Evolutionary conservation across 2,113 vertebrate species (phyloP).

Genomic region (Cyrtonyx montezumae): DNA sequence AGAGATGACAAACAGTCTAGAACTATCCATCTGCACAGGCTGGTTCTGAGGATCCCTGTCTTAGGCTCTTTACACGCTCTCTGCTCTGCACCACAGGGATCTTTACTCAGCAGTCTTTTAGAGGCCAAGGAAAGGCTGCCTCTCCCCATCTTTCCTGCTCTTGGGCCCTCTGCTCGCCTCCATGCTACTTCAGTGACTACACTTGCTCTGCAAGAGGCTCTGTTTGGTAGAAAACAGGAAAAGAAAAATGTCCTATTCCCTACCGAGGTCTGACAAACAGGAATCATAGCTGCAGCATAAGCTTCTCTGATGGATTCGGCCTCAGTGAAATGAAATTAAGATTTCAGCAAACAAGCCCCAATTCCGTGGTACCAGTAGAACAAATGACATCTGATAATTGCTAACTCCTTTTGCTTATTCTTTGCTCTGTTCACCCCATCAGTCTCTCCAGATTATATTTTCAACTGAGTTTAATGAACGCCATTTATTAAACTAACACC

Average conservation of each 20-base stretch:
- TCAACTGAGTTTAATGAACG: conserved; percentile 79
- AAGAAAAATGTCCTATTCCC: background rate
- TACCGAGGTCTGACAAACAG: conserved; percentile 30
- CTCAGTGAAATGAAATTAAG: conserved; percentile 76
- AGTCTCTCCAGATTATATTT: conserved; percentile 80
- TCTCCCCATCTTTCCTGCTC: background rate
- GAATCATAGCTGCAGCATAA: conserved; percentile 40
- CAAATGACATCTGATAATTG: conserved; percentile 76
- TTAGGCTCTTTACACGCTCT: background rate
- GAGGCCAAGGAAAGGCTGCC: background rate
- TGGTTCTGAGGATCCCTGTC: background rate
- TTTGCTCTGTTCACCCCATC: conserved; percentile 75
- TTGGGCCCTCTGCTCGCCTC: background rate
- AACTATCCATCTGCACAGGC: background rate
- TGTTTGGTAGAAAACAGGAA: background rate
- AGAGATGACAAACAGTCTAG: background rate
- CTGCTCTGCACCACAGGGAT: background rate
- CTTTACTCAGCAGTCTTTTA: background rate
- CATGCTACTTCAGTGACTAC: background rate
- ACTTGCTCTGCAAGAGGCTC: background rate
- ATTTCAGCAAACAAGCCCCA: conserved; percentile 75
- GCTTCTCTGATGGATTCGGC: conserved; percentile 68
- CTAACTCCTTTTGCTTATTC: conserved; percentile 77
- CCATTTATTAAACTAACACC: conserved; percentile 81
- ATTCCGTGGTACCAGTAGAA: conserved; percentile 57